Evolutionary conservation across 2,888 invertebrate genomes (phyloP).

Genomic region (Trissolcus japonicus): DNA sequence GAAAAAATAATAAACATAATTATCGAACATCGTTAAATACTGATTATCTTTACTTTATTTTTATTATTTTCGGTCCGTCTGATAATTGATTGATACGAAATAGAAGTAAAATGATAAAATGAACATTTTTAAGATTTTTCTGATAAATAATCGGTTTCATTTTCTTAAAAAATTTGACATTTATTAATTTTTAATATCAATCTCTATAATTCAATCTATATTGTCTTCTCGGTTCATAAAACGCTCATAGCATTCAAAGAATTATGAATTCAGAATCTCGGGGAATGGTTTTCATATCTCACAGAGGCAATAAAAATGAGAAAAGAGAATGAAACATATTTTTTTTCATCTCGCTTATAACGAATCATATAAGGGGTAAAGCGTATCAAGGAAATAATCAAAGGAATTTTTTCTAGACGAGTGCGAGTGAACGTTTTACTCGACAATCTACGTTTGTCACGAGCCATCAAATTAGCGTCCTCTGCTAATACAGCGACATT

Average conservation of each 20-base stretch:
- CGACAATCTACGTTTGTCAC: constrained; percentile 35
- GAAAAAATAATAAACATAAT: no score
- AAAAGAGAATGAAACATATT: background rate
- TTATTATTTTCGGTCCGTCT: no score
- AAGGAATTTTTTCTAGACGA: background rate
- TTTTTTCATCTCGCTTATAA: constrained; percentile 19
- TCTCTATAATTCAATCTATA: constrained; percentile 13
- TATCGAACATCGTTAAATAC: no score
- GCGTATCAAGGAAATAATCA: constrained; percentile 15
- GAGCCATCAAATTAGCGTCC: constrained; percentile 41
- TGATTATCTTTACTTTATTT: no score
- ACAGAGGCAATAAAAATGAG: constrained; percentile 13
- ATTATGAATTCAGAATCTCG: constrained; percentile 31
- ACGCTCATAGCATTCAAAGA: constrained; percentile 29
- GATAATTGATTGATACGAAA: no score
- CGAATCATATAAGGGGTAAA: constrained; percentile 9
- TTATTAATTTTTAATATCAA: constrained; percentile 1
- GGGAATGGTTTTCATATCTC: constrained; percentile 28
- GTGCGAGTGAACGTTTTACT: constrained; percentile 28
- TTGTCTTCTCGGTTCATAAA: constrained; percentile 35
- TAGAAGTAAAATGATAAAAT: no score
- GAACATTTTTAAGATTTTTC: no score
- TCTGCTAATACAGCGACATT: background rate
- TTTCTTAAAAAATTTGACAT: no score
- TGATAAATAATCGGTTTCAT: no score